Conservation (phyloP, 1,140 invertebrate species). For the Drosophila ercepeae region DNA sequence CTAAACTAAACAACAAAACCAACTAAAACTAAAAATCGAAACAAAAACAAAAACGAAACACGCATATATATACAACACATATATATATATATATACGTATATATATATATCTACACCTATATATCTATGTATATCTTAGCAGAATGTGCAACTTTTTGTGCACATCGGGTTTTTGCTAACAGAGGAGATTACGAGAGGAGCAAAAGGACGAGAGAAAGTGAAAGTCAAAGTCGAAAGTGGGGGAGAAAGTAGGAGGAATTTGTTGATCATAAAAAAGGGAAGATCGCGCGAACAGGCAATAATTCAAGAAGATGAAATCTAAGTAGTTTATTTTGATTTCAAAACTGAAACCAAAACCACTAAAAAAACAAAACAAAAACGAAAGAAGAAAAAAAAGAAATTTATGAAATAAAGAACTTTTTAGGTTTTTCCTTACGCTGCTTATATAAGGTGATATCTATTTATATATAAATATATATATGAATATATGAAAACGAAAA, state of each 20-base stretch:
- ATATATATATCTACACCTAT: slow-evolving; percentile 30
- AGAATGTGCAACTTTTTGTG: slow-evolving; percentile 63
- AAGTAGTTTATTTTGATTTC: slow-evolving; percentile 51
- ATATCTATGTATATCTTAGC: slow-evolving; percentile 44
- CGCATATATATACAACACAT: slow-evolving; percentile 47
- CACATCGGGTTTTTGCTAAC: slow-evolving; percentile 40
- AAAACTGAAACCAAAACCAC: slow-evolving; percentile 32
- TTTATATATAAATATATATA: slow-evolving; percentile 65
- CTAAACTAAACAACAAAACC: too few species aligned
- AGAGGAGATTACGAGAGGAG: not conserved
- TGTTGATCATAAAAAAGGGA: slow-evolving; percentile 42
- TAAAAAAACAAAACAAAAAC: slow-evolving; percentile 11
- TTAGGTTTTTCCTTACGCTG: slow-evolving; percentile 79
- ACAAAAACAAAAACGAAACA: slow-evolving; percentile 47
- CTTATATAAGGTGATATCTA: slow-evolving; percentile 80
- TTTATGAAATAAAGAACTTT: slow-evolving; percentile 52
- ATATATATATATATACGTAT: slow-evolving; percentile 18
- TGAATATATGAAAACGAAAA: slow-evolving; percentile 37
- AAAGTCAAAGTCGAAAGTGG: not conserved
- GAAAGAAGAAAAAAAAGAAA: slow-evolving; percentile 21
- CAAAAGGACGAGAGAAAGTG: not conserved
- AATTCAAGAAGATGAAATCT: slow-evolving; percentile 56
- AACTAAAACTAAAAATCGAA: too few species aligned
- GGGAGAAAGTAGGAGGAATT: slow-evolving; percentile 30
- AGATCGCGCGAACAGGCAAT: slow-evolving; percentile 47